Evolutionary conservation across 2,888 invertebrate species (phyloP).

Genomic region (Aradus depressus): DNA sequence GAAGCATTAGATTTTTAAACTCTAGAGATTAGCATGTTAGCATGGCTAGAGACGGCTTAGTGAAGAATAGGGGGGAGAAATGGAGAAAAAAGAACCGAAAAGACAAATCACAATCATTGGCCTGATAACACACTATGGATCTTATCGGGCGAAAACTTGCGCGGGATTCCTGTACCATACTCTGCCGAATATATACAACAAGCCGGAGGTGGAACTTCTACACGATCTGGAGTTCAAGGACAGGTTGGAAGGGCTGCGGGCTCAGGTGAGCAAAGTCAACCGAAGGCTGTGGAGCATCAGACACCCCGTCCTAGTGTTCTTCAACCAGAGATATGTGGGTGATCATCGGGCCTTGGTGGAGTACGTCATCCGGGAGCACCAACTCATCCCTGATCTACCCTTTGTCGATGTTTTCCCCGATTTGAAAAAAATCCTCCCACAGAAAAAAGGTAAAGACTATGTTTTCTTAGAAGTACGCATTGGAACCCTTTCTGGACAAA

Average conservation of each 20-base stretch:
- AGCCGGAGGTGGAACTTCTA: neutral
- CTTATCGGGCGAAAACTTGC: conserved; percentile 3
- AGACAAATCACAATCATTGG: conserved; percentile 6
- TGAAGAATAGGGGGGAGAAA: too few relatives aligned
- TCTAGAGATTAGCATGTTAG: too few relatives aligned
- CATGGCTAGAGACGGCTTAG: too few relatives aligned
- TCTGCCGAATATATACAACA: neutral
- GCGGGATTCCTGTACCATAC: neutral
- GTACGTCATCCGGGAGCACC: neutral
- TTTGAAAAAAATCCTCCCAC: conserved; percentile 1
- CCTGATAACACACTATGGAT: conserved; percentile 2
- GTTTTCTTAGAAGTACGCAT: conserved; percentile 9
- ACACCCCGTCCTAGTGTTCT: conserved; percentile 6
- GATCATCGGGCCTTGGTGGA: conserved; percentile 11
- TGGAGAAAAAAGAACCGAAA: neutral
- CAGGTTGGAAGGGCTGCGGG: neutral
- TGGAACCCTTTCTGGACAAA: conserved; percentile 5
- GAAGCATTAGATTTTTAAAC: too few relatives aligned
- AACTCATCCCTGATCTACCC: conserved; percentile 5
- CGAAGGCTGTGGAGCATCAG: neutral
- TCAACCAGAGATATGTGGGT: conserved; percentile 8
- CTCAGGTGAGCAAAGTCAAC: neutral
- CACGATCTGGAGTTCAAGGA: conserved; percentile 4
- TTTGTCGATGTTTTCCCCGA: conserved; percentile 7
- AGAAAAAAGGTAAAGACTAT: neutral